These are phyloP conservation scores for Oxyteleia sp. DNA, from an alignment of 2,888 invertebrate species.

Conservation along the genomic window DNA sequence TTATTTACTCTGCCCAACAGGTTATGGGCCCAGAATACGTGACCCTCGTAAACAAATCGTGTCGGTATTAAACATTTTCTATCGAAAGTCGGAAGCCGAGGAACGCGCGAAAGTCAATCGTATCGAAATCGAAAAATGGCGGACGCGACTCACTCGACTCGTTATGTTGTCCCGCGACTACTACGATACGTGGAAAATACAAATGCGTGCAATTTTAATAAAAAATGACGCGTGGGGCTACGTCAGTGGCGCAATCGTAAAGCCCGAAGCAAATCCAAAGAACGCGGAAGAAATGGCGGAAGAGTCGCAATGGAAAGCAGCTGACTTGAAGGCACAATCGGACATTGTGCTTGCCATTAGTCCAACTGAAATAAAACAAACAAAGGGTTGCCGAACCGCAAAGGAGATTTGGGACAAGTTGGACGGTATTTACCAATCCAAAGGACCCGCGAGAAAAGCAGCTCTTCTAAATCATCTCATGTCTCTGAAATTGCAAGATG, in stretches of 20 bases:
- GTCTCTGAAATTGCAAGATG: slow-evolving; percentile 37
- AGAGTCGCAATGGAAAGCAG: slow-evolving; percentile 8
- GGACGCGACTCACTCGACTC: no score
- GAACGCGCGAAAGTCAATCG: no score
- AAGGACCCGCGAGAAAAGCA: no score
- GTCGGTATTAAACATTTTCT: no score
- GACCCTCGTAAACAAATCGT: no score
- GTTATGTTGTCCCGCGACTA: no score
- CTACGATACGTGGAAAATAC: slow-evolving; percentile 8
- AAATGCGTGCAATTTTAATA: background rate
- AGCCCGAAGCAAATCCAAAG: background rate
- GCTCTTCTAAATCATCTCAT: slow-evolving; percentile 41
- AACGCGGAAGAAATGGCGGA: no score
- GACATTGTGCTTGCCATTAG: slow-evolving; percentile 31
- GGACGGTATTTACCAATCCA: slow-evolving; percentile 26
- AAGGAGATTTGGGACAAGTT: slow-evolving; percentile 4
- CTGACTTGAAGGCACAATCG: slow-evolving; percentile 29
- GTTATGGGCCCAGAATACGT: no score
- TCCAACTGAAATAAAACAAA: slow-evolving; percentile 19
- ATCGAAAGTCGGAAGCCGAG: no score
- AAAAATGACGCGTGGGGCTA: no score
- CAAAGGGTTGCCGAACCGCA: slow-evolving; percentile 38
- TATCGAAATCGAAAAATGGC: no score
- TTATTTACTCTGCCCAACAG: no score
- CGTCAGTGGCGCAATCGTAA: background rate